Percentiles rank a stretch among this genome's conserved stretches.
Conservation (phyloP, 2,888 invertebrate genomes). For the Pachymerium ferrugineum region DNA sequence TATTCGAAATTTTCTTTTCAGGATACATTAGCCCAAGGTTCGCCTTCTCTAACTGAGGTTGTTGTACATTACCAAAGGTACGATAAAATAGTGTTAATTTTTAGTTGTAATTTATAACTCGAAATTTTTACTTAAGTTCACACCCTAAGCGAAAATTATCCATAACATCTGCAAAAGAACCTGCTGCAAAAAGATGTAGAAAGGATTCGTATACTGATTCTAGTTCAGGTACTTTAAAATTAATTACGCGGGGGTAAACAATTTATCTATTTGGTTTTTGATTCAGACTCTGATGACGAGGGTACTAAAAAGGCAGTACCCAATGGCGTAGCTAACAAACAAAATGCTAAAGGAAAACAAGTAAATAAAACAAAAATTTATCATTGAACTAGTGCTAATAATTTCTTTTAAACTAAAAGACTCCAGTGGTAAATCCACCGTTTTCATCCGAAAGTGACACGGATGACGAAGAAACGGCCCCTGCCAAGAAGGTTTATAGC, state of each 20-base stretch:
- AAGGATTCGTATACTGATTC: background rate
- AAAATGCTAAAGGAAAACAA: background rate
- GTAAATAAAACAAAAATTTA: too few relatives aligned
- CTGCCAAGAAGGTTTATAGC: background rate
- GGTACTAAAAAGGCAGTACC: background rate
- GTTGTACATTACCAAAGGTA: background rate
- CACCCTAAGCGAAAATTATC: background rate
- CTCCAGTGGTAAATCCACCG: too few relatives aligned
- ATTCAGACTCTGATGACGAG: background rate
- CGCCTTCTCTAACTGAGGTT: background rate
- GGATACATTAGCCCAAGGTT: background rate
- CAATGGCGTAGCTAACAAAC: background rate
- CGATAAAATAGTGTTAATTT: background rate
- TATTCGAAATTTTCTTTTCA: background rate
- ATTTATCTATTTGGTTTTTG: too few relatives aligned
- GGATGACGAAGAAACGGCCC: background rate
- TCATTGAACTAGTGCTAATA: background rate
- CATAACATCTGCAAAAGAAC: background rate
- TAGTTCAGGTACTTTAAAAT: background rate
- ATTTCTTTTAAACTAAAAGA: background rate
- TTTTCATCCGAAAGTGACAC: background rate
- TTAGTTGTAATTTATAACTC: background rate
- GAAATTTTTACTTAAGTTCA: background rate
- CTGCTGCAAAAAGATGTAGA: background rate
- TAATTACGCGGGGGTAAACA: too few relatives aligned